These are phyloP conservation scores for Ibycter americanus DNA, from an alignment of 2,797 vertebrate genomes.

Conservation along the genomic window DNA sequence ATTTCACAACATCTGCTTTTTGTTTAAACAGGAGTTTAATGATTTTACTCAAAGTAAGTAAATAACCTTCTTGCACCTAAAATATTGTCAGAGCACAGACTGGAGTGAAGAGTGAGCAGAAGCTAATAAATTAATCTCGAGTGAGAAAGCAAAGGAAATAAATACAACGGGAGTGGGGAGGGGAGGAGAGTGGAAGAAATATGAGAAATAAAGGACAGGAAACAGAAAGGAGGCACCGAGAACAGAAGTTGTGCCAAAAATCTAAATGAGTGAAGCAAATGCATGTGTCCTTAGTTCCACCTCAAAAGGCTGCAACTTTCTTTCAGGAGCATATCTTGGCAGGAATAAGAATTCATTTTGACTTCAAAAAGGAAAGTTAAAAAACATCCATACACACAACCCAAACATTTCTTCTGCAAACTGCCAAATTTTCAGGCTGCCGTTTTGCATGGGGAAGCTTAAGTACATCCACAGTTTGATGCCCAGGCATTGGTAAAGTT, in stretches of 20 bases:
- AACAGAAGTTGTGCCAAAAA: neutral
- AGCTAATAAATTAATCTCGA: neutral
- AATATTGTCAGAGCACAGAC: neutral
- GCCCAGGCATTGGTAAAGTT: neutral
- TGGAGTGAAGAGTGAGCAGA: neutral
- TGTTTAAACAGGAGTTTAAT: neutral
- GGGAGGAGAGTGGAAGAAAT: neutral
- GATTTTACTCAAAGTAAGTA: neutral
- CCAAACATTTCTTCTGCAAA: neutral
- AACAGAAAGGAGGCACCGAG: neutral
- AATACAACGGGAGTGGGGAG: neutral
- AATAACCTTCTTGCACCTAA: neutral
- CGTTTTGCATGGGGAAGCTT: neutral
- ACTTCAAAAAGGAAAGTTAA: slow-evolving; percentile 14
- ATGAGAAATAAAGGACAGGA: neutral
- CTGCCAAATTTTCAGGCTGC: neutral
- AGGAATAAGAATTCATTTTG: neutral
- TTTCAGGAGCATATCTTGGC: neutral
- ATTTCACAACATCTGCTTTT: neutral
- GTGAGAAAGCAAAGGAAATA: neutral
- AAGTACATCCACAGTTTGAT: neutral
- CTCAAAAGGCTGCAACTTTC: slow-evolving; percentile 1
- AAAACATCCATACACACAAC: neutral
- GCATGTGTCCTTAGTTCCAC: neutral
- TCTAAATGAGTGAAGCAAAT: neutral